Percentiles rank a stretch among this genome's conserved stretches.
These are phyloP conservation scores for Stomorhina lunata DNA, from an alignment of 2,888 invertebrate genomes.

Conservation along the genomic window DNA sequence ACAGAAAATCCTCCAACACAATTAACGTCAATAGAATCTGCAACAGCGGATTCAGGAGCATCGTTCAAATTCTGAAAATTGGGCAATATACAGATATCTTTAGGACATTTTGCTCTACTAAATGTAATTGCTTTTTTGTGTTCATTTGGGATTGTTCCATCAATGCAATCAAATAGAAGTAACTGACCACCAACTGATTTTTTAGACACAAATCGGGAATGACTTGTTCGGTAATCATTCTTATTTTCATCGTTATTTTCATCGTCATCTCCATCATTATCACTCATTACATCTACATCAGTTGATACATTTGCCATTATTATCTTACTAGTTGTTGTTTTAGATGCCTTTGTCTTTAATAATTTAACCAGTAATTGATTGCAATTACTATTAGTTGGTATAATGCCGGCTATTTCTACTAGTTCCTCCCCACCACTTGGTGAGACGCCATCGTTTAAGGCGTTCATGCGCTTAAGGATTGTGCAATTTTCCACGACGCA, in stretches of 20 bases:
- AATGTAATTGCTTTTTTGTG: constrained; percentile 81
- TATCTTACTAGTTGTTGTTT: constrained; percentile 70
- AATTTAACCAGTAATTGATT: constrained; percentile 83
- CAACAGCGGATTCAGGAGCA: background rate
- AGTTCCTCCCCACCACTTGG: constrained; percentile 70
- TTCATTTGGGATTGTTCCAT: constrained; percentile 74
- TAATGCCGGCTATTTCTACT: constrained; percentile 81
- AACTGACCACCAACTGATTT: constrained; percentile 74
- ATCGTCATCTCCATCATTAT: constrained; percentile 71
- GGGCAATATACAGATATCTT: constrained; percentile 86
- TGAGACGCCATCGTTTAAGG: constrained; percentile 68
- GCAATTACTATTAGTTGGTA: constrained; percentile 85
- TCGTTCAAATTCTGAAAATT: constrained; percentile 61
- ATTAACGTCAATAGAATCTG: constrained; percentile 45
- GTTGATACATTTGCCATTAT: constrained; percentile 76
- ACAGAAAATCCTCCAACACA: constrained; percentile 85
- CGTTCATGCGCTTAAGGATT: constrained; percentile 75
- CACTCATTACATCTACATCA: too few relatives aligned
- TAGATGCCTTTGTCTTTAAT: constrained; percentile 71
- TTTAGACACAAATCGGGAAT: constrained; percentile 19
- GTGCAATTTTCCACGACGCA: constrained; percentile 75
- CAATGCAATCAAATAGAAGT: constrained; percentile 74
- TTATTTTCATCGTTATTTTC: constrained; percentile 67
- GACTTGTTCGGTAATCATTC: constrained; percentile 21
- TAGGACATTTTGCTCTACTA: constrained; percentile 84